Evolutionary conservation across 2,888 invertebrate species (phyloP), one percentile per base, ranked within the genome.

Genomic region (Zhuqinia jingwanae): DNA sequence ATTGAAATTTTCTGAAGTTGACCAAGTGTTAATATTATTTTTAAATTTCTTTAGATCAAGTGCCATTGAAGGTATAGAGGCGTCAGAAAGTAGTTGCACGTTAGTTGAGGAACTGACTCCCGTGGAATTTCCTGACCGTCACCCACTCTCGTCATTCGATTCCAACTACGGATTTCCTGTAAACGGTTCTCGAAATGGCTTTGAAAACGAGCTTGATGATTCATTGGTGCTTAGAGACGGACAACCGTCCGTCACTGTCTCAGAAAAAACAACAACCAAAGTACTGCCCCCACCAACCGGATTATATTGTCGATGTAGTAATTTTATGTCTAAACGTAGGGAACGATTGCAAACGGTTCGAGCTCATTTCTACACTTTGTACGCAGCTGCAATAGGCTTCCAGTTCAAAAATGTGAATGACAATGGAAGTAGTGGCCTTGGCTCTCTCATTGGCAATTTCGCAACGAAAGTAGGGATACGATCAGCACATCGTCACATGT

Each of bases 381-480:
- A 95, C 91, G 93, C 93, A 90, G 92, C 93, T 79, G 93, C 94
- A 10, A 93, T 94, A 87, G 94, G 94, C 58, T 92, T 94, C 88
- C 93, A 93, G 90, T 93, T 93, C 91, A 94, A 93, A 90, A 93
- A 93, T 90, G 93, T 93, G 79, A 92, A 93, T 27, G 94, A 94
- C 77, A 92, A 93, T 30, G 93, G 93, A 56, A 86, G 87, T 53
- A 82, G 86, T 81, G 82, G 88, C 50, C 75, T 95, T 22, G 93
- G 94, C 30, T 93, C 93, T 83, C 91, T 95, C 25, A 91, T 94
- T 53, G 94, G 94, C 79, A 94, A 94, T 88, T 93, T 94, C 90
- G 94, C 94, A 15, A 94, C 94, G 90, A 94, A 94, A 92, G 94
- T 94, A 84, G 94, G 94, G 45, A 93, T 94, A 81, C 91, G 91